Base-by-base conservation (phyloP, 2,797 vertebrate species). In the Tragelaphus eurycerus region DNA sequence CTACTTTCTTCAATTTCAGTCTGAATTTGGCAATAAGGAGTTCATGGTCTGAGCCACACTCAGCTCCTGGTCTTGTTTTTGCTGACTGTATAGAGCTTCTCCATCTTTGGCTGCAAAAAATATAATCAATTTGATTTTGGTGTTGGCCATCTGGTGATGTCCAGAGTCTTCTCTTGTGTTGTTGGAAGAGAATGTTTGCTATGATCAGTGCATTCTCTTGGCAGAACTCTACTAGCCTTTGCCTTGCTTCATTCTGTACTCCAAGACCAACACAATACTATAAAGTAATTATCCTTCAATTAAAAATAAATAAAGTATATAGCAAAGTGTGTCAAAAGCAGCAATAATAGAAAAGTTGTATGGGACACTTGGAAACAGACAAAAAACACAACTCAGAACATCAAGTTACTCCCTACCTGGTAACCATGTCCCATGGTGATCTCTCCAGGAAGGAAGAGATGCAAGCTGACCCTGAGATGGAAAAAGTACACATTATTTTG, bases 391-490 rank as follows among this genome's bases (percentile, higher is more conserved):
- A 13, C 21, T 92, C 7, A 48, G 46, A 86, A 71, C 43, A 23
- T 74, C 74, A 54, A 71, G 6, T 15, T 57, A 27, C 3, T 43
- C 7, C 4, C 7, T 4, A 2, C 9, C 1, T 59, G 15, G 54
- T 87, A 89, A 86, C 8, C 4, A 19, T 46, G 64, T 16, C 7
- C 3, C 16, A 13, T 11, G 2, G 4, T 27, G n/a, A 1, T 52
- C 13, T 71, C n/a, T 57, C 38, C 12, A 25, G 27, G 38, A 90
- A 38, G 12, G 50, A 88, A 67, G 25, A 79, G 7, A 16, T 6
- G 34, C 1, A 7, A 76, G 1, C 10, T 8, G 3, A 6, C n/a
- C n/a, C 46, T 21, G 1, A 27, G 31, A 19, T 31, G 50, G 48
- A 52, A 67, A 95, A 78, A 29, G 29, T 27, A 11, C 48, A 83